Evolutionary conservation across 2,113 vertebrate species (phyloP).

Genomic region (Petaurus breviceps): DNA sequence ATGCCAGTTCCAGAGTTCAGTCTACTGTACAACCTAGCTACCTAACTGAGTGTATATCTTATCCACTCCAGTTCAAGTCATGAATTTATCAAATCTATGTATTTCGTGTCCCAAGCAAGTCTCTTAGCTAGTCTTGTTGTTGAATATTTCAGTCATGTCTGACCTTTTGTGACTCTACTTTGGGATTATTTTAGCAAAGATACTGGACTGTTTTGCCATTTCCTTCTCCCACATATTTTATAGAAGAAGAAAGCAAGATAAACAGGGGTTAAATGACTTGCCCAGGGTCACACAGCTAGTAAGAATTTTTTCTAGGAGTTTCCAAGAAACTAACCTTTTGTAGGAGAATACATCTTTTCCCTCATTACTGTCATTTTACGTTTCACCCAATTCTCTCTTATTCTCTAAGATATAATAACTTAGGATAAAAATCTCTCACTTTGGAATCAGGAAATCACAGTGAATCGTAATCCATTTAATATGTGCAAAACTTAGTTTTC

Average conservation of each 20-base stretch:
- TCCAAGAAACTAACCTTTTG: not conserved
- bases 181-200: too few relatives aligned
- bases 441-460: not conserved
- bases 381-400: not conserved
- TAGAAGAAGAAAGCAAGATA: too few relatives aligned
- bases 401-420: not conserved
- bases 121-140: not conserved
- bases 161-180: too few relatives aligned
- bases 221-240: too few relatives aligned
- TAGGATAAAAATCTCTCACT: not conserved
- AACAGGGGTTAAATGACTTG: too few relatives aligned
- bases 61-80: not conserved
- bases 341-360: not conserved
- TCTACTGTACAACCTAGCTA: too few relatives aligned
- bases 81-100: not conserved
- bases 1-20: not conserved
- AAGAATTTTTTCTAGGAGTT: not conserved
- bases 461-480: not conserved
- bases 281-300: too few relatives aligned
- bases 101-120: not conserved
- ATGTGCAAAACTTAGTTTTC: slow-evolving; percentile 1
- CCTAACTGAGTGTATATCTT: not conserved
- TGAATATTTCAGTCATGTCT: too few relatives aligned
- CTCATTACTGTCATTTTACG: not conserved
- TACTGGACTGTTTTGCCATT: too few relatives aligned